Conservation (phyloP, 2,888 invertebrate genomes). For the Philaethria dido region DNA sequence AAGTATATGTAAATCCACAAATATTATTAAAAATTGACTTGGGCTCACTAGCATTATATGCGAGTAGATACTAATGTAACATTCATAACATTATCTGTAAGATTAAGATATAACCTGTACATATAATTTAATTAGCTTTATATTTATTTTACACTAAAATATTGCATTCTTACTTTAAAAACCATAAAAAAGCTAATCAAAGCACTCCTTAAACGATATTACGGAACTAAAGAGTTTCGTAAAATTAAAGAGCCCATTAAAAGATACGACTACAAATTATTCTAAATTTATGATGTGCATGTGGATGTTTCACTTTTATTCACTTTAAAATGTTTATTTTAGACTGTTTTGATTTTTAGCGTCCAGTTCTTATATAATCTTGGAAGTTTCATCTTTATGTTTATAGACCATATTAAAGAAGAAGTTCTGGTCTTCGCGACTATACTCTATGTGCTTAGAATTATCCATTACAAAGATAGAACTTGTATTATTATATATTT, state of each 20-base stretch:
- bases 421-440: not conserved
- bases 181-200: conserved; percentile 14
- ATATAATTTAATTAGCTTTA: conserved; percentile 6
- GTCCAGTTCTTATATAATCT: not conserved
- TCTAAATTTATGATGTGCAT: conserved; percentile 15
- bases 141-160: conserved; percentile 7
- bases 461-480: not conserved
- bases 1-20: too few relatives aligned
- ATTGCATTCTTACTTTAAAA: conserved; percentile 12
- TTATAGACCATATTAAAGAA: not conserved
- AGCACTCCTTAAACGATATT: conserved; percentile 11
- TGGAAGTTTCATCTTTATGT: not conserved
- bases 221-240: conserved; percentile 12
- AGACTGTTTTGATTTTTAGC: conserved; percentile 1
- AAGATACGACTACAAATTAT: conserved; percentile 19
- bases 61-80: not conserved
- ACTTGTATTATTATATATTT: conserved; percentile 9
- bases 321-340: conserved; percentile 13
- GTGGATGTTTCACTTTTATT: conserved; percentile 8
- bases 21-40: not conserved
- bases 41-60: not conserved
- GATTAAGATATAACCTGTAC: not conserved
- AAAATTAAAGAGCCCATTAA: conserved; percentile 21
- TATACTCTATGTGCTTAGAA: not conserved
- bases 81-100: not conserved